These are phyloP conservation scores for Drosophila picticornis DNA, from an alignment of 2,888 invertebrate species.

Conservation along the genomic window DNA sequence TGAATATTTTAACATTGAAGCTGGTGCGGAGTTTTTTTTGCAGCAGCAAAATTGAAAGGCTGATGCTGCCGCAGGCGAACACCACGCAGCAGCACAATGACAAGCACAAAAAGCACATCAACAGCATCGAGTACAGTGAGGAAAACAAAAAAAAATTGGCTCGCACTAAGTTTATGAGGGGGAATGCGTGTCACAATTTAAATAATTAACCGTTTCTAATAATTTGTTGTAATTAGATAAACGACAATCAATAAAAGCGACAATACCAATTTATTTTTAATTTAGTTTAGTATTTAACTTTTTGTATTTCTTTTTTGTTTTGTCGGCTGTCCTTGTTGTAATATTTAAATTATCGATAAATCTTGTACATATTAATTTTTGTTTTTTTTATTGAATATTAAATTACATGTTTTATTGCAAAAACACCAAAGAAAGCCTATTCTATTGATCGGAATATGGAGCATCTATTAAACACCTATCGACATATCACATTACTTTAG, in stretches of 20 bases:
- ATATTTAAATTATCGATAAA: neutral
- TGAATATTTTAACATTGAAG: conserved; percentile 67
- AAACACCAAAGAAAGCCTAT: neutral
- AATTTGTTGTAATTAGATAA: neutral
- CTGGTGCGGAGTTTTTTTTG: conserved; percentile 38
- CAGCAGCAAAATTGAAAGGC: conserved; percentile 42
- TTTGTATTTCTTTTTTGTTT: neutral
- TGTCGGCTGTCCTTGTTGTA: neutral
- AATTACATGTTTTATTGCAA: neutral
- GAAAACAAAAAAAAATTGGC: neutral
- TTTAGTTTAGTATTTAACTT: neutral
- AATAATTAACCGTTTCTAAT: neutral
- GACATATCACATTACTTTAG: neutral
- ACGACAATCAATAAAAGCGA: neutral
- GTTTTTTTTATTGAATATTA: neutral
- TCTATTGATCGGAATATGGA: neutral
- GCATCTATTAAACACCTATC: neutral
- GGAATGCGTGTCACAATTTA: conserved; percentile 1
- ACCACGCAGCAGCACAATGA: conserved; percentile 34
- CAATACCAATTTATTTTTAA: neutral
- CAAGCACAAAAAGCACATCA: conserved; percentile 36
- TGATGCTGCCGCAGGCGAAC: conserved; percentile 27
- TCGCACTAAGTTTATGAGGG: neutral
- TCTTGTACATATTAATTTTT: neutral
- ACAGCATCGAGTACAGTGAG: conserved; percentile 16